A percentile compares a stretch with the other conserved stretches of the same genome.
Conservation (phyloP, 2,113 vertebrate species). For the Piprites chloris region DNA sequence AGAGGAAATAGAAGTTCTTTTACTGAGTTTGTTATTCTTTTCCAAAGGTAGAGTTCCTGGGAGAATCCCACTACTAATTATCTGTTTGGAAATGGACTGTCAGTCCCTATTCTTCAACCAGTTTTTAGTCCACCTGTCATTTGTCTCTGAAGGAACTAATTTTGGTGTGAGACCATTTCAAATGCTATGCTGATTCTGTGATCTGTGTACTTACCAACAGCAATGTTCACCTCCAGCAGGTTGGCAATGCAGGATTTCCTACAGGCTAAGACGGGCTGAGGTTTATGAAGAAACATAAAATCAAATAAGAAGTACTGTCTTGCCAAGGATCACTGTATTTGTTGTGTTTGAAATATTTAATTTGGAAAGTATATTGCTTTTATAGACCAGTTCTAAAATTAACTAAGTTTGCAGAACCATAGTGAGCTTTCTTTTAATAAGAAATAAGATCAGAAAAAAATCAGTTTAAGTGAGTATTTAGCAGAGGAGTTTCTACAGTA, state of each 20-base stretch:
- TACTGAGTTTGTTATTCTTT: background rate
- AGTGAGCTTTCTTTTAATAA: background rate
- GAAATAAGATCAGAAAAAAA: background rate
- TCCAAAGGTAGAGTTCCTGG: background rate
- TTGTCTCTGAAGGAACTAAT: background rate
- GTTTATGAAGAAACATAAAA: background rate
- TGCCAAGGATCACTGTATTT: background rate
- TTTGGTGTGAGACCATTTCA: background rate
- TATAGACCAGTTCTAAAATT: conserved; percentile 32
- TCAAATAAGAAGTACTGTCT: background rate
- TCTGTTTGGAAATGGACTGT: background rate
- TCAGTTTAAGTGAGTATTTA: background rate
- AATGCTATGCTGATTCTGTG: background rate
- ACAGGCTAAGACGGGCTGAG: background rate
- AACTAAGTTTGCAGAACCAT: background rate
- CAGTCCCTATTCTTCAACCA: background rate
- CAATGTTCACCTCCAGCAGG: background rate
- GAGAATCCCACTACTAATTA: background rate
- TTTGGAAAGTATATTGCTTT: background rate
- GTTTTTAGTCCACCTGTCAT: background rate
- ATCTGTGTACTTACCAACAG: background rate
- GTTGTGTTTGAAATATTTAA: background rate
- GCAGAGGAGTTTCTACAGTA: background rate
- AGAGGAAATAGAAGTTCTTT: background rate
- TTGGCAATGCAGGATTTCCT: background rate